Conservation (phyloP, 2,797 vertebrate species). For the Phrynocephalus forsythii region DNA sequence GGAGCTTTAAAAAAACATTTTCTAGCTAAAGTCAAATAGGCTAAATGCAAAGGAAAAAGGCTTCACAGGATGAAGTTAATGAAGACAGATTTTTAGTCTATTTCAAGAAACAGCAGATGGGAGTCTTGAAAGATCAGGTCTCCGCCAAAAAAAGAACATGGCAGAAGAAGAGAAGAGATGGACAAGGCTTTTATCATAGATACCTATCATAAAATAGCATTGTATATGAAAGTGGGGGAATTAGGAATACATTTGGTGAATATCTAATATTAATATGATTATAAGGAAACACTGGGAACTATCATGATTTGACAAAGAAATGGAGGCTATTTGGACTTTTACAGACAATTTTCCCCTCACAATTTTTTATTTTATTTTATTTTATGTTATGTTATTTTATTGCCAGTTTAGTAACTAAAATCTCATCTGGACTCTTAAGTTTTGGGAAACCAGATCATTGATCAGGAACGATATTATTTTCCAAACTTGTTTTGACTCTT, state of each 20-base stretch:
- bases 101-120: background rate
- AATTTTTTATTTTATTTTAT: too few relatives aligned
- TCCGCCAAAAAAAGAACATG: background rate
- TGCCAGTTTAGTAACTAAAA: too few relatives aligned
- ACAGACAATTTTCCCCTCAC: background rate
- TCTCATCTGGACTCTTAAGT: background rate
- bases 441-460: background rate
- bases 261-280: background rate
- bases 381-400: too few relatives aligned
- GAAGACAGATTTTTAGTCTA: background rate
- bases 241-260: background rate
- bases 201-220: background rate
- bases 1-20: background rate
- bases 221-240: background rate
- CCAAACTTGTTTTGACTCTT: background rate
- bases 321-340: background rate
- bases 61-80: constrained; percentile 8
- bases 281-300: background rate
- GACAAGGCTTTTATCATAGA: background rate
- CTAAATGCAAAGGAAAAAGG: background rate
- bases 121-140: constrained; percentile 2
- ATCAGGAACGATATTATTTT: background rate
- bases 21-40: constrained; percentile 4
- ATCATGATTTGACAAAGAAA: background rate
- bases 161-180: background rate